Base-by-base conservation (phyloP, 1,140 invertebrate genomes). In the Luehdorfia chinensis region DNA sequence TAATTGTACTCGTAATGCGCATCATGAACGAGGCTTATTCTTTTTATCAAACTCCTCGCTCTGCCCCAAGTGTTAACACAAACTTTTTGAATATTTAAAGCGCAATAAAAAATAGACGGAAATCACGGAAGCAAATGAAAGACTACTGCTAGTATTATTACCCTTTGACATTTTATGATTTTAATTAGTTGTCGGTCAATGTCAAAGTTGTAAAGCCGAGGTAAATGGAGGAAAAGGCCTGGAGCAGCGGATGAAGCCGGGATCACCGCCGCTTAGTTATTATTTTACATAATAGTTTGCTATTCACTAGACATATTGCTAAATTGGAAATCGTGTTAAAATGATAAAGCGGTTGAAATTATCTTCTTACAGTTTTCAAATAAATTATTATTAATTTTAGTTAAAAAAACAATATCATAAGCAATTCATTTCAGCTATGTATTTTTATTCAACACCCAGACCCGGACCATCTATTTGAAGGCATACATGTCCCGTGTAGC, bases 201-300 rank as follows among this genome's bases (percentile, higher is more conserved):
- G 21, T 9, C 21, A 39, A 23, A 39, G 21, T 39, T 25, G 9
- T 25, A 21, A 21, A 19, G 21, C n/a, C n/a, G n/a, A n/a, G n/a
- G 36, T 25, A 39, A 23, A 39, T 21, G 36, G 12, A 19, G 19
- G 11, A 8, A 12, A 23, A 37, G 21, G 36, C 18, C 36, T 21
- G 6, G n/a, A 21, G 19, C 19, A 39, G 6, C 34, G 16, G 5
- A n/a, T 14, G 16, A 11, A n/a, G n/a, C 12, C 34, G 11, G 6
- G 12, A 9, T 12, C 21, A 7, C 4, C 13, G 13, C 36, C 23
- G 36, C 12, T 25, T 7, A 41, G 19, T 41, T 25, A 41, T 41
- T 41, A 41, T 41, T 41, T 41, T 41, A 23, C 36, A 41, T 41
- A 41, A 41, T 41, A 27, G 36, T 19, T 27, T 21, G 27, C 36